Conservation (phyloP, 2,113 vertebrate species). For the Malurus alboscapulatus region DNA sequence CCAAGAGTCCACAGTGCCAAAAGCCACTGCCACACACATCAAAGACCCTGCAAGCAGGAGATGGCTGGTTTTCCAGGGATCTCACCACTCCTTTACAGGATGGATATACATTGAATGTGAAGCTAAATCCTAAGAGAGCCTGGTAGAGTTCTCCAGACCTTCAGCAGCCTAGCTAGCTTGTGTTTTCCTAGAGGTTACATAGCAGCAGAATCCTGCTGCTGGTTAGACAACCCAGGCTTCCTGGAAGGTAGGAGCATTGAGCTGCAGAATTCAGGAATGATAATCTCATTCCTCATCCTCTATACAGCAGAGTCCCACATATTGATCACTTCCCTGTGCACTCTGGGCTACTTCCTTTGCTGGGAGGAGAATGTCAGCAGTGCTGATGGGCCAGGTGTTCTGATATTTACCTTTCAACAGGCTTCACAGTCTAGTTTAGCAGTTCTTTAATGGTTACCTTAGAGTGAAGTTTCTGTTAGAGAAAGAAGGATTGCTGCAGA, state of each 20-base stretch:
- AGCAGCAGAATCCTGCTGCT: neutral
- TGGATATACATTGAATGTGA: neutral
- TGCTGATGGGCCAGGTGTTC: neutral
- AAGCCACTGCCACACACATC: neutral
- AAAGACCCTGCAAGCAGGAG: neutral
- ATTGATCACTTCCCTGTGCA: neutral
- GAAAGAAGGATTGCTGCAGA: neutral
- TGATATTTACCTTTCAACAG: neutral
- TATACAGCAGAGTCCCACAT: neutral
- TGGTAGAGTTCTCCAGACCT: neutral
- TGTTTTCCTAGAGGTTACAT: neutral
- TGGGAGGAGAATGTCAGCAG: neutral
- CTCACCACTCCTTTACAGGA: neutral
- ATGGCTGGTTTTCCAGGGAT: neutral
- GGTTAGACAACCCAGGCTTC: neutral
- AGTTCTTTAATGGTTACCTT: neutral
- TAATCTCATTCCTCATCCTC: neutral
- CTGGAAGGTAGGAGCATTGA: neutral
- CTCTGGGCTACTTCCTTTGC: neutral
- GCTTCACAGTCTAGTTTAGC: neutral
- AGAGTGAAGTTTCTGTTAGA: neutral
- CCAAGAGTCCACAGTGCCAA: neutral
- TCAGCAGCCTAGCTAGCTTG: neutral
- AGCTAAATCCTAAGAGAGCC: neutral
- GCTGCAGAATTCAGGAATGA: neutral